These are phyloP conservation scores for Oligia latruncula DNA, from an alignment of 2,888 invertebrate species.

Conservation along the genomic window DNA sequence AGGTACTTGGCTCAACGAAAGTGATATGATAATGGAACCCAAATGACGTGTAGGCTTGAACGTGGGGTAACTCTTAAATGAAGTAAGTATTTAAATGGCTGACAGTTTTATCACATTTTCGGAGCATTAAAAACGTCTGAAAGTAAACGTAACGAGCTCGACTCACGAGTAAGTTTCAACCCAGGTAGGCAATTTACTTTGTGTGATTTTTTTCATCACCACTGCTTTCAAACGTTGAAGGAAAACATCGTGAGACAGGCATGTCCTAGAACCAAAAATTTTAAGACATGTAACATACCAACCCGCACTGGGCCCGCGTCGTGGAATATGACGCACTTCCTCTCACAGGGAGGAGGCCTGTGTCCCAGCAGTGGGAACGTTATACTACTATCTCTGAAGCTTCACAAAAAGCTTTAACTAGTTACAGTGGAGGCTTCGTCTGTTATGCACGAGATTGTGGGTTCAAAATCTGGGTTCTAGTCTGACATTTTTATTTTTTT, in stretches of 20 bases:
- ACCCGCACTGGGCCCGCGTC: too few species aligned
- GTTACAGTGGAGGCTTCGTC: too few species aligned
- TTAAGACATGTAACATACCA: too few species aligned
- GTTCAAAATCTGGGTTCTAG: too few species aligned
- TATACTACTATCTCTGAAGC: too few species aligned
- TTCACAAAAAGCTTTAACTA: too few species aligned
- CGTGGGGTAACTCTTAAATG: constrained; percentile 9
- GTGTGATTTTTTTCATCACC: background rate
- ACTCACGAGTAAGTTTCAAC: background rate
- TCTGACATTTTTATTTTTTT: too few species aligned
- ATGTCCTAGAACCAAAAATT: background rate
- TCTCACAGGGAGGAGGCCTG: too few species aligned
- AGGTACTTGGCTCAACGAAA: constrained; percentile 22
- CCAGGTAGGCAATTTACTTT: background rate
- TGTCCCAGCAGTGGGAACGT: too few species aligned
- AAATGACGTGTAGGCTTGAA: constrained; percentile 12
- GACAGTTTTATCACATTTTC: constrained; percentile 36
- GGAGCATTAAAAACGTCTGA: background rate
- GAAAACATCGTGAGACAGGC: background rate
- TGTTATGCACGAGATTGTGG: too few species aligned
- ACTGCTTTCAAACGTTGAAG: background rate
- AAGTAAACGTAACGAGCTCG: too few species aligned
- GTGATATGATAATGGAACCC: constrained; percentile 30
- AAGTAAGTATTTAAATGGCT: constrained; percentile 7
- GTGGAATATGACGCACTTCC: too few species aligned